These are phyloP conservation scores for Listronotus oregonensis DNA, from an alignment of 1,140 invertebrate genomes.

Conservation along the genomic window DNA sequence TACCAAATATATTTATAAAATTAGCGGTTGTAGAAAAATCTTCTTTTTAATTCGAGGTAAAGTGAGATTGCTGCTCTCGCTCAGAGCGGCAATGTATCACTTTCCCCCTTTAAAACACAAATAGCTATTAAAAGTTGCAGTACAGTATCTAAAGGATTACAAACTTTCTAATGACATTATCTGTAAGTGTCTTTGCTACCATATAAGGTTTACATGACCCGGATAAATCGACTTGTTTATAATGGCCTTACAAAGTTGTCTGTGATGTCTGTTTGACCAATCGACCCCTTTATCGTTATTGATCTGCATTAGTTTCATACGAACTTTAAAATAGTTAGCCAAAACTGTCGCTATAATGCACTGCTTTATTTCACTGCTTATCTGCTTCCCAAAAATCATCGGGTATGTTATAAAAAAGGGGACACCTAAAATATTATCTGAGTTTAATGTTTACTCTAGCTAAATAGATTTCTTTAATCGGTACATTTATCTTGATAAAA, in stretches of 20 bases:
- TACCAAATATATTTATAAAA: too few species aligned
- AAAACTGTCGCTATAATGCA: slow-evolving; percentile 63
- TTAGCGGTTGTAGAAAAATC: too few species aligned
- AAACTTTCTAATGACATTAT: slow-evolving; percentile 59
- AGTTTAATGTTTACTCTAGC: too few species aligned
- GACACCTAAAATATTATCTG: slow-evolving; percentile 32
- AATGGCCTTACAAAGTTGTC: slow-evolving; percentile 59
- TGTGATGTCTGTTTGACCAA: slow-evolving; percentile 56
- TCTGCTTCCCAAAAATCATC: slow-evolving; percentile 28
- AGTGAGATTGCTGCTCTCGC: too few species aligned
- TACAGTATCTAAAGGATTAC: too few species aligned
- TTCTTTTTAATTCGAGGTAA: too few species aligned
- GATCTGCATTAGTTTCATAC: slow-evolving; percentile 57
- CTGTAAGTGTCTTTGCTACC: slow-evolving; percentile 58
- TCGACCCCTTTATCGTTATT: slow-evolving; percentile 56
- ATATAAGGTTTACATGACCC: slow-evolving; percentile 62
- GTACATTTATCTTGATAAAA: too few species aligned
- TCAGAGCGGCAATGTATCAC: too few species aligned
- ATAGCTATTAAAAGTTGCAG: too few species aligned
- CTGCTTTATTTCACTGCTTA: slow-evolving; percentile 59
- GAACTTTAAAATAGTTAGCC: slow-evolving; percentile 59
- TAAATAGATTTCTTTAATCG: too few species aligned
- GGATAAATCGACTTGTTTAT: slow-evolving; percentile 63
- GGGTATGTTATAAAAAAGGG: slow-evolving; percentile 39
- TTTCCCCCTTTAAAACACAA: too few species aligned